A percentile compares a stretch with the other conserved stretches of the same genome.
Evolutionary conservation across 2,888 invertebrate genomes (phyloP).

Genomic region (Tyria jacobaeae): DNA sequence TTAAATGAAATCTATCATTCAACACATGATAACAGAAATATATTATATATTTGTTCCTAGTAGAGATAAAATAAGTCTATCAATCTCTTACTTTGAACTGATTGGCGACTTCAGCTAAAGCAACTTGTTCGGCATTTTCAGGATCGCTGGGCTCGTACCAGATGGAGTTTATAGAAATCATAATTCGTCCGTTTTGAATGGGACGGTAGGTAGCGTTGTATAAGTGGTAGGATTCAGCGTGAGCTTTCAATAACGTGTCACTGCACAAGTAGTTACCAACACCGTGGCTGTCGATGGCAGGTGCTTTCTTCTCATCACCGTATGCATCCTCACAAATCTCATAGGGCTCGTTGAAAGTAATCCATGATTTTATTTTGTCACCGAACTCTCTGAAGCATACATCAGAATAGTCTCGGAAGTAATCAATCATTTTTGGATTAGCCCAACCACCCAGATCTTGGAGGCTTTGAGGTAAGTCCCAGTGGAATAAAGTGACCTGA

Average conservation of each 20-base stretch:
- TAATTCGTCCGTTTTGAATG: constrained; percentile 83
- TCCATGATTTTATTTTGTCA: constrained; percentile 88
- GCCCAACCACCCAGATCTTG: constrained; percentile 87
- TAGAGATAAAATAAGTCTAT: not conserved
- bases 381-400: constrained; percentile 86
- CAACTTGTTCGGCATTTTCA: constrained; percentile 72
- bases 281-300: constrained; percentile 85
- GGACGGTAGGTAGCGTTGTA: constrained; percentile 88
- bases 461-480: constrained; percentile 88
- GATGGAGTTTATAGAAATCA: constrained; percentile 85
- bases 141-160: constrained; percentile 83
- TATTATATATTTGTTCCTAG: not conserved
- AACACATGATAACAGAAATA: too few species aligned
- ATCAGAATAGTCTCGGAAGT: constrained; percentile 86
- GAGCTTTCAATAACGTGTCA: constrained; percentile 88
- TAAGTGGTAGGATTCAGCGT: constrained; percentile 88
- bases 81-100: constrained; percentile 77
- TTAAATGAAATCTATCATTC: too few species aligned
- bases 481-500: constrained; percentile 89
- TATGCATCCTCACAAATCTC: constrained; percentile 85
- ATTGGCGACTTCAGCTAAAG: constrained; percentile 81
- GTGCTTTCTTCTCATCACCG: constrained; percentile 82
- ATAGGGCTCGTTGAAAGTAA: constrained; percentile 90
- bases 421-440: constrained; percentile 83
- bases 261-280: constrained; percentile 88